Evolutionary conservation across 1,140 invertebrate genomes (phyloP).

Genomic region (Apis dorsata): DNA sequence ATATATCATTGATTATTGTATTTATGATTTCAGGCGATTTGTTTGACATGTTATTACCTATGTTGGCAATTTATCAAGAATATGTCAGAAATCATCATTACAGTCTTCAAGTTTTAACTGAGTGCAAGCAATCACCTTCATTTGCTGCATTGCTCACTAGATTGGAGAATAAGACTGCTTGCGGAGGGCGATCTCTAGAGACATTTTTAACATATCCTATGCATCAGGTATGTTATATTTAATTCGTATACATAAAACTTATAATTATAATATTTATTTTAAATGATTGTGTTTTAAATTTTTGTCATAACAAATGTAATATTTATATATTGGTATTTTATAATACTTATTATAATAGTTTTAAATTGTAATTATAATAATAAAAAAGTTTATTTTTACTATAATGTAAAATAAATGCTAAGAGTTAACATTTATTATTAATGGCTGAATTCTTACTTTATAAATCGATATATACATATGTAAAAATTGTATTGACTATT

Average conservation of each 20-base stretch:
- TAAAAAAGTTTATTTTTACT: background rate
- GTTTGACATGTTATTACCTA: slow-evolving; percentile 96
- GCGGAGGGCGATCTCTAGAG: slow-evolving; percentile 92
- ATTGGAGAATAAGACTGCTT: slow-evolving; percentile 92
- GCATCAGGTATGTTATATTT: slow-evolving; percentile 89
- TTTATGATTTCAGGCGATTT: slow-evolving; percentile 86
- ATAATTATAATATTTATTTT: too few relatives aligned
- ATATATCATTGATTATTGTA: too few relatives aligned
- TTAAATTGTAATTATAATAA: background rate
- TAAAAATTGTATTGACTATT: background rate
- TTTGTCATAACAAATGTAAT: background rate
- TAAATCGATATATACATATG: background rate
- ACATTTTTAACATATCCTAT: slow-evolving; percentile 96
- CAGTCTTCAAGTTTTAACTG: slow-evolving; percentile 95
- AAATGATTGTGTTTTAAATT: background rate
- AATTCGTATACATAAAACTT: background rate
- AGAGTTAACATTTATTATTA: background rate
- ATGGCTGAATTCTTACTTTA: background rate
- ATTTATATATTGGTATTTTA: too few relatives aligned
- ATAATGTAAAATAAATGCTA: background rate
- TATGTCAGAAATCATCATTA: slow-evolving; percentile 97
- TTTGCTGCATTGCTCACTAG: slow-evolving; percentile 91
- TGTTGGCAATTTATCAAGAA: slow-evolving; percentile 97
- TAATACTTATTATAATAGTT: background rate
- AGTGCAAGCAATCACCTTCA: slow-evolving; percentile 92